Evolutionary conservation across 1,140 invertebrate species (phyloP).

Genomic region (Reticulitermes speratus): DNA sequence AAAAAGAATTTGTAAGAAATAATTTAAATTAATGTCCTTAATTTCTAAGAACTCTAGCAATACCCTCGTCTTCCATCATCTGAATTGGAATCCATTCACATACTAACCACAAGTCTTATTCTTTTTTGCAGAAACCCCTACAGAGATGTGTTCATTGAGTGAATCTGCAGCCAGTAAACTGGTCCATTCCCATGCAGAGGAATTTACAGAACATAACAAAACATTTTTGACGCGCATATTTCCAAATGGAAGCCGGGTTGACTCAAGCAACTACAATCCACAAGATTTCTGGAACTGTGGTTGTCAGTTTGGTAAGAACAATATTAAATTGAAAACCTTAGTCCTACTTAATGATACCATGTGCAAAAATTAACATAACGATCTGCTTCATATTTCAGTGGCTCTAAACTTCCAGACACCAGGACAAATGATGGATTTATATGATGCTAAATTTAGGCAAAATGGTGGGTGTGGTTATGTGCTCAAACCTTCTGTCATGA

Average conservation of each 20-base stretch:
- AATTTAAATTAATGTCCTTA: too few species aligned
- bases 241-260: conserved; percentile 55
- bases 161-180: conserved; percentile 48
- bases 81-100: too few species aligned
- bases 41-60: too few species aligned
- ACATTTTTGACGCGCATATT: conserved; percentile 53
- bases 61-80: too few species aligned
- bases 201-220: conserved; percentile 57
- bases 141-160: conserved; percentile 51
- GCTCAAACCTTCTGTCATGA: conserved; percentile 58
- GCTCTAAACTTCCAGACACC: conserved; percentile 58
- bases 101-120: not conserved
- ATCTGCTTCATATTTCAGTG: conserved; percentile 42
- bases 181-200: conserved; percentile 47
- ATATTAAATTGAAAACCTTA: conserved; percentile 4
- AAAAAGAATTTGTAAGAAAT: too few species aligned
- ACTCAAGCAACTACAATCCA: conserved; percentile 60
- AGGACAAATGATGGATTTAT: conserved; percentile 57
- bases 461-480: conserved; percentile 67
- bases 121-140: conserved; percentile 29
- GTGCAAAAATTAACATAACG: not conserved
- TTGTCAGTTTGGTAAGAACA: conserved; percentile 54
- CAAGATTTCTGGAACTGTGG: conserved; percentile 60
- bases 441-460: conserved; percentile 59
- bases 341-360: not conserved